phyloP scores from a whole-genome alignment of 2,113 vertebrate genomes.

The Oreocharis arfaki region DNA sequence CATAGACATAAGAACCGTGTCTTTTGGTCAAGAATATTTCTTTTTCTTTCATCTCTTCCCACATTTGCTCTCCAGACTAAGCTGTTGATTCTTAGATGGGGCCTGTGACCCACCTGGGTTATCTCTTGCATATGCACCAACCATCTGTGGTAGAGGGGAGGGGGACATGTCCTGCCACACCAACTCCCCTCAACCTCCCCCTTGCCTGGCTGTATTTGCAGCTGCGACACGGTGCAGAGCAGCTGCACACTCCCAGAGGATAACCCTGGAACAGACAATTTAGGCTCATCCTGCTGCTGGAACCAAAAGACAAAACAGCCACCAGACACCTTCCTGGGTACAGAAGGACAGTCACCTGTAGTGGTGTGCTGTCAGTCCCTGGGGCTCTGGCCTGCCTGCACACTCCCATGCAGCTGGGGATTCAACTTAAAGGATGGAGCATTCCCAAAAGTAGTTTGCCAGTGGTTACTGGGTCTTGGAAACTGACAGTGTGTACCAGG shows the following conservation, averaged over 20 bases:
- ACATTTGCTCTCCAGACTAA: too few species aligned
- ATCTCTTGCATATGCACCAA: too few species aligned
- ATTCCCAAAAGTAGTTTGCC: neutral
- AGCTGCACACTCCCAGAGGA: rapidly evolving
- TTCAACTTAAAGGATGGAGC: neutral
- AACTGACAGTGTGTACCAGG: neutral
- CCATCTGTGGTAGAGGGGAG: too few species aligned
- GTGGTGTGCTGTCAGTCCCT: neutral
- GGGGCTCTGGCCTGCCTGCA: neutral
- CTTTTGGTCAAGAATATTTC: too few species aligned
- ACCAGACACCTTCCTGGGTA: neutral
- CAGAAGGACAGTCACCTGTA: rapidly evolving
- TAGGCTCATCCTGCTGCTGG: neutral
- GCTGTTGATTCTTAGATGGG: too few species aligned
- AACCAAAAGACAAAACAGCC: neutral
- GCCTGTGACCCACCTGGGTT: too few species aligned
- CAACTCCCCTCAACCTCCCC: neutral
- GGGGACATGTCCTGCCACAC: neutral
- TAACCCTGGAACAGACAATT: neutral
- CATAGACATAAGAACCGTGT: too few species aligned
- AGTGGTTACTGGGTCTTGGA: neutral
- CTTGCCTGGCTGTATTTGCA: neutral
- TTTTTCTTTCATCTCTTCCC: too few species aligned
- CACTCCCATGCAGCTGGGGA: neutral
- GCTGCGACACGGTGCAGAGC: neutral